Evolutionary conservation across 2,797 vertebrate species (phyloP), one percentile per base, ranked within the genome.

Genomic region (Apogon hyalosoma): DNA sequence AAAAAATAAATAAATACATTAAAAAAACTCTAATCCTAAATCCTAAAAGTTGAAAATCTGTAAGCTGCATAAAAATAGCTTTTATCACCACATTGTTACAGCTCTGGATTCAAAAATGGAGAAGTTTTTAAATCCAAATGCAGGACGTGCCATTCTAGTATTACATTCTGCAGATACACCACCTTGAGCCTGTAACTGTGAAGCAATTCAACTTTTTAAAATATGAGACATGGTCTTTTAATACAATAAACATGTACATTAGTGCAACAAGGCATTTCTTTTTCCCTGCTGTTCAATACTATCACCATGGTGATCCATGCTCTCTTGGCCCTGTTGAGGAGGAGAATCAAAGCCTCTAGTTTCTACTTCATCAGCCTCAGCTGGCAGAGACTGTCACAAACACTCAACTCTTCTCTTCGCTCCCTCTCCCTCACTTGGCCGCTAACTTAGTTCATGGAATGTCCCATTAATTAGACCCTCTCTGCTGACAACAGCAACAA

Each of bases 391-490:
- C 66, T 36, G 82, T 80, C 79, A 83, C 81, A 82, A 80, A 81
- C 80, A 75, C 61, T 73, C 69, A 43, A 36, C 64, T 63, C 57
- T 67, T 73, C 76, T 79, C 78, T 71, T 58, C 54, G 2, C 45
- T 77, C 56, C 36, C 59, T 71, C 51, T 62, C 58, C 45, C 57
- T 64, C 79, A 69, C 67, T 72, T 46, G 14, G 73, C 79, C 41
- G 19, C 73, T 51, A 80, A 90, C 88, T 79, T 80, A 11, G 73
- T 82, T 64, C 73, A 64, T 79, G 79, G 90, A 90, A 90, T 86
- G 72, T 80, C 75, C 78, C 74, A 77, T 73, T 89, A 92, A 92
- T 92, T 89, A 91, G 84, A 88, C 78, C 68, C 63, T 3, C 28
- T 75, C 82, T 73, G 75, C 76, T 82, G 73, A 82, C 73, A 68